A percentile compares a stretch with the other conserved stretches of the same genome.
Evolutionary conservation across 2,888 invertebrate genomes (phyloP).

Genomic region (Melanophora roralis): DNA sequence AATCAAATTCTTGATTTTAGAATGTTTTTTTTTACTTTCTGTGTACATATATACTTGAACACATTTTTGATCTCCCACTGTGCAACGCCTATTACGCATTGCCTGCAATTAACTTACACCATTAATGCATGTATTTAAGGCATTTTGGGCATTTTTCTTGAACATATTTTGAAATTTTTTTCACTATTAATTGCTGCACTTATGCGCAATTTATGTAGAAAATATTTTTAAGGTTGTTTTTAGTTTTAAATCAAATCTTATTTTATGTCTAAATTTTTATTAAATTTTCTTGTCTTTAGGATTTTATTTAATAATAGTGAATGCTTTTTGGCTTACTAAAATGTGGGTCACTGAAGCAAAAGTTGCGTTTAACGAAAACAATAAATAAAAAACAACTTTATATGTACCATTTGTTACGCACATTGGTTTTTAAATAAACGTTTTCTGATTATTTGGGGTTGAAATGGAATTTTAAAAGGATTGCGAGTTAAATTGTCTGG

Average conservation of each 20-base stretch:
- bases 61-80: too few relatives aligned
- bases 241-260: not conserved
- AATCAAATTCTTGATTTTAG: too few relatives aligned
- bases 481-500: not conserved
- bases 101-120: not conserved
- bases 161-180: not conserved
- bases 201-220: conserved; percentile 21
- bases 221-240: conserved; percentile 10
- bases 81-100: not conserved
- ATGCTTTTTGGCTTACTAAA: not conserved
- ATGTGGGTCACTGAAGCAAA: not conserved
- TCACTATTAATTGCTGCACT: conserved; percentile 23
- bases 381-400: too few relatives aligned
- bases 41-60: not conserved
- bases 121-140: not conserved
- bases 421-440: too few relatives aligned
- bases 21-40: not conserved
- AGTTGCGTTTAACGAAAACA: not conserved
- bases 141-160: conserved; percentile 25
- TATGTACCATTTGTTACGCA: too few relatives aligned
- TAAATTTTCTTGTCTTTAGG: not conserved
- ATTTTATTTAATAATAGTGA: not conserved
- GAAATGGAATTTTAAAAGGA: too few relatives aligned
- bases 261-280: not conserved
- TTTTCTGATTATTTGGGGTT: too few relatives aligned